Percentiles rank a stretch among this genome's conserved stretches.
These are phyloP conservation scores for Chaenocephalus aceratus DNA, from an alignment of 2,113 vertebrate species.

Conservation along the genomic window DNA sequence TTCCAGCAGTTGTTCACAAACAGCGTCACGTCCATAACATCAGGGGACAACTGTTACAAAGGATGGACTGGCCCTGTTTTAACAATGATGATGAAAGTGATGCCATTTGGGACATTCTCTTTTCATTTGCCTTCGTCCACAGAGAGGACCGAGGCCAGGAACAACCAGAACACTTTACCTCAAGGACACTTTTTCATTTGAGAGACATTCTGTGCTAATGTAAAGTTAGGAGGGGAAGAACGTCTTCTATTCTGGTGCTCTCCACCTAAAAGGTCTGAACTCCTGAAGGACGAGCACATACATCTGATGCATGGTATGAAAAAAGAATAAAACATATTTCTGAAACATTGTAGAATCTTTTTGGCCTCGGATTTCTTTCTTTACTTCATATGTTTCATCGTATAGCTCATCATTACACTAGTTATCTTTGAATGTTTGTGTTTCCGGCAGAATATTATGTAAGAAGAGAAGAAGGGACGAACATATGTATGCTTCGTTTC, in stretches of 20 bases:
- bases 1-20: background rate
- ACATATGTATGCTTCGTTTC: background rate
- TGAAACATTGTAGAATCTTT: no score
- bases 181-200: background rate
- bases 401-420: no score
- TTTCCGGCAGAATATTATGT: no score
- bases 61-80: background rate
- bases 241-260: background rate
- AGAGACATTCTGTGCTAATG: background rate
- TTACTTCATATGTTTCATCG: no score
- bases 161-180: background rate
- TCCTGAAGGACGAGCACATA: background rate
- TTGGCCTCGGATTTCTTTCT: no score
- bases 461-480: no score
- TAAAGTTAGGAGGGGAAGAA: background rate
- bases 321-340: background rate
- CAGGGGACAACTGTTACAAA: background rate
- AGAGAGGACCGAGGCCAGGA: background rate
- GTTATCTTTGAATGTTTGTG: no score
- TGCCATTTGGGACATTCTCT: slow-evolving; percentile 13
- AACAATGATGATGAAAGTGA: background rate
- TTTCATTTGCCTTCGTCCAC: background rate
- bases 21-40: background rate
- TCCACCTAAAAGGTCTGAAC: background rate
- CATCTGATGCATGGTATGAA: background rate